Evolutionary conservation across 2,888 invertebrate species (phyloP).

Genomic region (Philaethria dido): DNA sequence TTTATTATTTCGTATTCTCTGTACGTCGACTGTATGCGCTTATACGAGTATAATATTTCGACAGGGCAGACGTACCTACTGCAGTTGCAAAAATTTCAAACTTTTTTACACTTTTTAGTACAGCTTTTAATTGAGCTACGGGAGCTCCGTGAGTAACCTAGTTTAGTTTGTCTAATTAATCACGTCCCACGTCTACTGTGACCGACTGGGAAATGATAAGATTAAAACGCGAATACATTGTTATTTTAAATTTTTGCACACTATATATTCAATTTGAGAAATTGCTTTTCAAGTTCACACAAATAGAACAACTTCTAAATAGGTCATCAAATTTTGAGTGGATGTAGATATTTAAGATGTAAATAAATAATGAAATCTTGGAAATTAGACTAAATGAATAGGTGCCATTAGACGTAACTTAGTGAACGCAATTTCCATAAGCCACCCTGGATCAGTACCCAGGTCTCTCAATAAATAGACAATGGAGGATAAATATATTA

Average conservation of each 20-base stretch:
- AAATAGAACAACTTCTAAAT: no score
- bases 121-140: conserved; percentile 29
- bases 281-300: no score
- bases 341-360: no score
- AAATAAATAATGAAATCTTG: no score
- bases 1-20: conserved; percentile 8
- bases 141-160: conserved; percentile 34
- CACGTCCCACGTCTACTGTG: conserved; percentile 36
- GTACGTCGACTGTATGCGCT: not conserved
- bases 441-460: no score
- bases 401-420: no score
- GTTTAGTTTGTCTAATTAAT: conserved; percentile 39
- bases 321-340: no score
- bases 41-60: conserved; percentile 10
- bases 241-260: not conserved
- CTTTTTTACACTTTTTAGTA: not conserved
- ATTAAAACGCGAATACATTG: conserved; percentile 28
- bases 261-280: not conserved
- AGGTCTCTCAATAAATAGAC: no score
- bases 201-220: conserved; percentile 31
- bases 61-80: not conserved
- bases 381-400: no score
- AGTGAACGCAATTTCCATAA: no score
- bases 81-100: not conserved
- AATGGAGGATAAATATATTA: no score